Evolutionary conservation across 2,797 vertebrate genomes (phyloP), one percentile per base, ranked within the genome.

Genomic region (Eulemur mongoz): DNA sequence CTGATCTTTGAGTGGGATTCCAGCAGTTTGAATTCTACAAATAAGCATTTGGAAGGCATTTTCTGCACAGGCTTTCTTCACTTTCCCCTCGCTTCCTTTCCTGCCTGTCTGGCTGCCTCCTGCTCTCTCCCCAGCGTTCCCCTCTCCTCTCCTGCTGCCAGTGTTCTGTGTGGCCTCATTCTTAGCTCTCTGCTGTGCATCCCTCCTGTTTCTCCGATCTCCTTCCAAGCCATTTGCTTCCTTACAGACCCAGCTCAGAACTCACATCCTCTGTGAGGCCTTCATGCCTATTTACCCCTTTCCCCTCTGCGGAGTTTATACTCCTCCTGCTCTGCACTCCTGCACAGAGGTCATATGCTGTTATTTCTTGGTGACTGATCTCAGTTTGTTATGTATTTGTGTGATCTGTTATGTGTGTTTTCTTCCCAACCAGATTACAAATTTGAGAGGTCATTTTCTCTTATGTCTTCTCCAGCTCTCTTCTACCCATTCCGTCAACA

Each of bases 271-370:
- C 35, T 2, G 0, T 14, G 35, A 30, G 12, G n/a, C 65, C 61
- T 43, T 15, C 23, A 0, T 23, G 48, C 72, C 65, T 45, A 0
- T 5, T 79, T 13, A 3, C 22, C 35, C 4, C 10, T 0, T 27
- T 61, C n/a, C 70, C 35, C 12, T 43, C 63, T 3, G 32, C 40
- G 20, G 1, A 0, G 22, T 22, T 48, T 43, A 27, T 22, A 20
- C 27, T 25, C n/a, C 12, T n/a, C 17, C 43, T 20, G 22, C 18
- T 25, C 32, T 3, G 40, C 3, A 3, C 35, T 61, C 48, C 40
- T 43, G 9, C 43, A 0, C 10, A 20, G 14, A 30, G 15, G 2
- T 23, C 20, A 0, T 40, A 23, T 40, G 10, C 23, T 76, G 63
- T 79, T 32, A 15, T 32, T 84, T 79, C 84, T 65, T 70, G 17